Evolutionary conservation across 2,888 invertebrate species (phyloP), one percentile per base, ranked within the genome.

Genomic region (Heliconius ethilla): DNA sequence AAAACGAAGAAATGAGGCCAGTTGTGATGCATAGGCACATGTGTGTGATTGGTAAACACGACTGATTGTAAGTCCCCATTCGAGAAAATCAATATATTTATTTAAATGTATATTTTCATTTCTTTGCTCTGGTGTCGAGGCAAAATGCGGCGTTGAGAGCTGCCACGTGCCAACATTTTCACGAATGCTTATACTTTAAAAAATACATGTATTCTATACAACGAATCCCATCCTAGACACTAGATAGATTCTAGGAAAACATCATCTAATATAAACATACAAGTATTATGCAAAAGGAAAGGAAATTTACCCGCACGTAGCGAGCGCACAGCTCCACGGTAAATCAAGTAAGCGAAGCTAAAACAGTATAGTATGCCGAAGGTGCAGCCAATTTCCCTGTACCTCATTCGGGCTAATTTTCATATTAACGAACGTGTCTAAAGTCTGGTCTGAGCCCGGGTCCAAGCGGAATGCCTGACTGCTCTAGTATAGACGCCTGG

Each of bases 351-450:
- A 74, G 74, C 74, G 74, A 51, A 65, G 74, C 63, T 74, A 63
- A 65, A 74, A 75, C 75, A 66, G 75, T 75, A 75, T 74, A 66
- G 75, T 75, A 67, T 45, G 74, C 74, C 81, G 79, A 78, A 78
- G 79, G 80, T 81, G 78, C 76, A 83, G 82, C 87, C 88, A 89
- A 88, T 89, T 88, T 88, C 89, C 86, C 80, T 81, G 76, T 83
- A 83, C 80, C 87, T 86, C 84, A 86, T 86, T 86, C 83, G 76
- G 78, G 84, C 87, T 88, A 87, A 89, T 89, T 89, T 89, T 88
- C 88, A 88, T 89, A 88, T 87, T 87, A 88, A 89, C 87, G 83
- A 86, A 87, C 86, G 81, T 82, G 86, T 87, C 87, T 85, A 81
- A 84, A 82, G 70, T 74, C 78, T 77, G 67, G 77, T 63, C 74